These are phyloP conservation scores for Pediacus dermestoides DNA, from an alignment of 2,888 invertebrate genomes.

Conservation along the genomic window DNA sequence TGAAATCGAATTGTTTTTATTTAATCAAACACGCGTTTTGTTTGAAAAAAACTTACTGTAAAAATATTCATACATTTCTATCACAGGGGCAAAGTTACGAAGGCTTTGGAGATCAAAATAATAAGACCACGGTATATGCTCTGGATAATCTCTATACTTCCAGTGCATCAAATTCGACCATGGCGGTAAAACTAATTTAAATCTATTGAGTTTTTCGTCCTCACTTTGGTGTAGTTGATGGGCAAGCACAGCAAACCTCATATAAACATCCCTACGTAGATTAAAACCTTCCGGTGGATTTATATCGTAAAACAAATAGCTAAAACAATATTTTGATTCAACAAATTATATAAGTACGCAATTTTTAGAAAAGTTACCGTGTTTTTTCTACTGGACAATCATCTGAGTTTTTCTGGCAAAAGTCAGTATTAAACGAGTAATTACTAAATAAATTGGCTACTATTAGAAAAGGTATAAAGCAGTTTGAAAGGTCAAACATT, in stretches of 20 bases:
- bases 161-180: constrained; percentile 92
- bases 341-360: too few species aligned
- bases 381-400: too few species aligned
- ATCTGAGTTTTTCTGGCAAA: too few species aligned
- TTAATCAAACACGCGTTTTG: too few species aligned
- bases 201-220: constrained; percentile 50
- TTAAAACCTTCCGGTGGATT: constrained; percentile 97
- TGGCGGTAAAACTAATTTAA: constrained; percentile 81
- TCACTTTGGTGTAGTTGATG: constrained; percentile 58
- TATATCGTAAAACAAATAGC: constrained; percentile 87
- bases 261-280: constrained; percentile 90
- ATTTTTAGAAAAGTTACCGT: too few species aligned
- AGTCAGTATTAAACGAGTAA: too few species aligned
- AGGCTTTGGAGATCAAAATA: constrained; percentile 86
- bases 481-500: too few species aligned
- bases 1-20: constrained; percentile 33
- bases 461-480: too few species aligned
- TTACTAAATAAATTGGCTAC: too few species aligned
- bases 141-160: constrained; percentile 58
- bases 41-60: constrained; percentile 52
- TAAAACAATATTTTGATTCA: too few species aligned
- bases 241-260: constrained; percentile 84
- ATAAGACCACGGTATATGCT: constrained; percentile 69
- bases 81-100: constrained; percentile 73
- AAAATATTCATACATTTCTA: constrained; percentile 82